Conservation (phyloP, 2,113 vertebrate species). For the Galeopterus variegatus region DNA sequence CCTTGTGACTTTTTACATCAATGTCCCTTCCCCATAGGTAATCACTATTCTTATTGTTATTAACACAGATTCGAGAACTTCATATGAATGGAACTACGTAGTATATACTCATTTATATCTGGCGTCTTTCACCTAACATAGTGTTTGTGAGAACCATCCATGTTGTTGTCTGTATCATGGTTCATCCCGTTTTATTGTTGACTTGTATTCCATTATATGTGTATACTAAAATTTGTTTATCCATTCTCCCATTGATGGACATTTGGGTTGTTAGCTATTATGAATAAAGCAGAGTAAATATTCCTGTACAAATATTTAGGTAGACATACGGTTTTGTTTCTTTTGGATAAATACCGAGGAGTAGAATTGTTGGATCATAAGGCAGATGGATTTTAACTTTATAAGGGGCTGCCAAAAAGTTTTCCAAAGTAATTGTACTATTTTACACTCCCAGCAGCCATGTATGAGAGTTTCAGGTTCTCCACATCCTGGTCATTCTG, state of each 20-base stretch:
- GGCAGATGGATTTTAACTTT: conserved; percentile 23
- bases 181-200: neutral
- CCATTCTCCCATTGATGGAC: neutral
- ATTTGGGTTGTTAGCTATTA: neutral
- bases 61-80: neutral
- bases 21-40: neutral
- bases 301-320: conserved; percentile 20
- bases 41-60: conserved; percentile 39
- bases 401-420: conserved; percentile 8
- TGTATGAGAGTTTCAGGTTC: neutral
- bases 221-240: neutral
- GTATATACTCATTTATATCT: neutral
- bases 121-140: neutral
- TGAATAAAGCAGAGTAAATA: conserved; percentile 52
- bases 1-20: neutral
- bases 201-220: neutral
- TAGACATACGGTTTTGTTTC: neutral
- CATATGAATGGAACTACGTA: neutral
- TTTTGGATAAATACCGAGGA: neutral
- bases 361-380: neutral
- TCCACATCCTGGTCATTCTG: neutral
- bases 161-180: neutral
- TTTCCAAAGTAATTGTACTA: neutral
- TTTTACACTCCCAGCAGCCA: neutral
- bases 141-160: conserved; percentile 2